phyloP scores from a whole-genome alignment of 2,888 invertebrate species.

The Clunio marinus region DNA sequence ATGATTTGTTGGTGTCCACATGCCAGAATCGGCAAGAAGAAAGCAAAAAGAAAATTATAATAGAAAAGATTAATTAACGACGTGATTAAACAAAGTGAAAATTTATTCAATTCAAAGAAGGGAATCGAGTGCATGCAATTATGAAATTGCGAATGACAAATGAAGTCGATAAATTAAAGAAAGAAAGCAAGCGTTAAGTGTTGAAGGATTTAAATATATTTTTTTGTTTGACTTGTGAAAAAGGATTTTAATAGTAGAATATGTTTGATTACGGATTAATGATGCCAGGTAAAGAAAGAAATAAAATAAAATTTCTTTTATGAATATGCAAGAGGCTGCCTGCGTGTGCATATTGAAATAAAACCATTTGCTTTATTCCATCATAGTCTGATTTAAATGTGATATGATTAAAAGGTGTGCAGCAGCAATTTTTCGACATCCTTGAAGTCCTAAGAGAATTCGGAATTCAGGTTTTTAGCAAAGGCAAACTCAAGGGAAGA shows the following conservation, averaged over 20 bases:
- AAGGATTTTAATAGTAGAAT: constrained; percentile 2
- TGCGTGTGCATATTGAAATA: constrained; percentile 4
- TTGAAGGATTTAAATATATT: background rate
- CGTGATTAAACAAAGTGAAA: constrained; percentile 23
- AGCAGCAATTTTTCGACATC: background rate
- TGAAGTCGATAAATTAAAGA: background rate
- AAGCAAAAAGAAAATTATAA: background rate
- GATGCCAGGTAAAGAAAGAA: constrained; percentile 38
- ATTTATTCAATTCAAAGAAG: constrained; percentile 4
- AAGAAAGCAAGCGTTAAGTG: too few species aligned
- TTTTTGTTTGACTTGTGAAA: background rate
- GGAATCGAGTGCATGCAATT: constrained; percentile 1
- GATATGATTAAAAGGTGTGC: constrained; percentile 22
- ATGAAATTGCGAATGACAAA: background rate
- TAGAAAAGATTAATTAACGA: background rate
- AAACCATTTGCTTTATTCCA: too few species aligned
- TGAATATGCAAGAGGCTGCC: constrained; percentile 25
- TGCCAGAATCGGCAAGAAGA: too few species aligned
- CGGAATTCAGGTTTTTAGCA: background rate
- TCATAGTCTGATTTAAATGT: too few species aligned
- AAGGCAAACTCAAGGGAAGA: background rate
- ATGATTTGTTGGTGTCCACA: constrained; percentile 18
- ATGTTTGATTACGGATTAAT: constrained; percentile 40
- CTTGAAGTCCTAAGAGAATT: too few species aligned
- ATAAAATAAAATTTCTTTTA: too few species aligned